Percentiles rank a stretch among this genome's conserved stretches.
phyloP scores from a whole-genome alignment of 1,140 invertebrate genomes.

The Cotesia vestalis region DNA sequence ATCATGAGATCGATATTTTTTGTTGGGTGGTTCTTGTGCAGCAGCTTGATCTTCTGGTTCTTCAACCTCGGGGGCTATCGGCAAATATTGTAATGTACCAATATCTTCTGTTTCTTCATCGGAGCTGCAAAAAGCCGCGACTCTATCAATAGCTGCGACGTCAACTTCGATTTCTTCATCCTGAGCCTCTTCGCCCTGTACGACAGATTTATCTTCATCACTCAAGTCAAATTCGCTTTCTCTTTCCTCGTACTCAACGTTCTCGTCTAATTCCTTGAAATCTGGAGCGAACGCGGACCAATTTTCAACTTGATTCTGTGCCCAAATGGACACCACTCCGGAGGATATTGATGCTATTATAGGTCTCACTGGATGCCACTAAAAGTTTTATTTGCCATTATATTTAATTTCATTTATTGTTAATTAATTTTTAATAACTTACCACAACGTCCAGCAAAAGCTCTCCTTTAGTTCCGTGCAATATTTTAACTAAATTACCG shows the following conservation, averaged over 20 bases:
- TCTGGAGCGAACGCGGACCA: constrained; percentile 99
- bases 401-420: background rate
- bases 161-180: constrained; percentile 93
- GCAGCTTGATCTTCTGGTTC: constrained; percentile 59
- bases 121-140: constrained; percentile 93
- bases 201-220: constrained; percentile 96
- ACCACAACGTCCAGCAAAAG: constrained; percentile 95
- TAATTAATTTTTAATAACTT: constrained; percentile 46
- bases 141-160: constrained; percentile 87
- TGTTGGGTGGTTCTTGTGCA: constrained; percentile 58
- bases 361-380: constrained; percentile 89
- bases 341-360: constrained; percentile 86
- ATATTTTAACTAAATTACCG: constrained; percentile 98
- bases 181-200: constrained; percentile 82
- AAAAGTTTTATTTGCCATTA: constrained; percentile 39
- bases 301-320: constrained; percentile 99
- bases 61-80: constrained; percentile 92
- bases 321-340: constrained; percentile 99
- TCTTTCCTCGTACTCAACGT: constrained; percentile 98
- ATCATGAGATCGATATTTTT: constrained; percentile 74
- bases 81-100: constrained; percentile 88
- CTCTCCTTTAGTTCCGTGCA: constrained; percentile 99
- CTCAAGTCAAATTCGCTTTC: constrained; percentile 98
- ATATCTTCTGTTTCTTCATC: constrained; percentile 92
- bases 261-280: constrained; percentile 99